A percentile compares a stretch with the other conserved stretches of the same genome.
phyloP scores from a whole-genome alignment of 2,888 invertebrate species.

The Xestia xanthographa region DNA sequence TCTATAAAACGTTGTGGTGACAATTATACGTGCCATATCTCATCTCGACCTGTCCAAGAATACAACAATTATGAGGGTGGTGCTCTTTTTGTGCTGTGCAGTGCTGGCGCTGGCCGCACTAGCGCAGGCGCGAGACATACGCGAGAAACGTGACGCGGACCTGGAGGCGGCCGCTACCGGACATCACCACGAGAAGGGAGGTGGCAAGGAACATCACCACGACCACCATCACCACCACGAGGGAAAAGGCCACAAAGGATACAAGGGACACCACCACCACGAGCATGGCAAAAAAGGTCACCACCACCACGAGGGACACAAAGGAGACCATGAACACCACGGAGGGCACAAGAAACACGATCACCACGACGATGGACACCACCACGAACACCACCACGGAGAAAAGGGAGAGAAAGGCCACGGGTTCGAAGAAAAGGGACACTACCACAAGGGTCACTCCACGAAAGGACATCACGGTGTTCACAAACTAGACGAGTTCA shows the following conservation, averaged over 20 bases:
- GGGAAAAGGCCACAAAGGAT: conserved; percentile 93
- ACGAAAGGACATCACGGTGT: conserved; percentile 96
- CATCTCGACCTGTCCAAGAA: conserved; percentile 73
- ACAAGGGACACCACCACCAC: conserved; percentile 92
- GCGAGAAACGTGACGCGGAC: conserved; percentile 87
- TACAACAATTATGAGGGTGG: conserved; percentile 81
- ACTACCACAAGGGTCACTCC: conserved; percentile 95
- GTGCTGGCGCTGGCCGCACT: conserved; percentile 84
- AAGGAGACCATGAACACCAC: conserved; percentile 91
- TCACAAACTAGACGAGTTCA: conserved; percentile 95
- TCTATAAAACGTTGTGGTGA: conserved; percentile 85
- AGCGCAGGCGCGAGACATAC: conserved; percentile 83
- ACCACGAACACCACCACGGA: conserved; percentile 91
- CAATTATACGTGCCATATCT: conserved; percentile 78
- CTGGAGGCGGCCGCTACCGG: conserved; percentile 88
- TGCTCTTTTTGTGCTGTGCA: conserved; percentile 76
- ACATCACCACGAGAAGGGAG: conserved; percentile 88
- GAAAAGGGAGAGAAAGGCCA: conserved; percentile 92
- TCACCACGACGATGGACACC: conserved; percentile 92
- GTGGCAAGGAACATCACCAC: conserved; percentile 91
- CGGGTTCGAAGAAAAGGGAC: conserved; percentile 90
- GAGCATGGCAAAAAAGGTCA: conserved; percentile 93
- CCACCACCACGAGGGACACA: conserved; percentile 92
- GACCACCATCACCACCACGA: conserved; percentile 92
- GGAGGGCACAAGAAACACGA: conserved; percentile 92